Evolutionary conservation across 2,797 vertebrate genomes (phyloP).

Genomic region (Cynodonichthys magdalenae): DNA sequence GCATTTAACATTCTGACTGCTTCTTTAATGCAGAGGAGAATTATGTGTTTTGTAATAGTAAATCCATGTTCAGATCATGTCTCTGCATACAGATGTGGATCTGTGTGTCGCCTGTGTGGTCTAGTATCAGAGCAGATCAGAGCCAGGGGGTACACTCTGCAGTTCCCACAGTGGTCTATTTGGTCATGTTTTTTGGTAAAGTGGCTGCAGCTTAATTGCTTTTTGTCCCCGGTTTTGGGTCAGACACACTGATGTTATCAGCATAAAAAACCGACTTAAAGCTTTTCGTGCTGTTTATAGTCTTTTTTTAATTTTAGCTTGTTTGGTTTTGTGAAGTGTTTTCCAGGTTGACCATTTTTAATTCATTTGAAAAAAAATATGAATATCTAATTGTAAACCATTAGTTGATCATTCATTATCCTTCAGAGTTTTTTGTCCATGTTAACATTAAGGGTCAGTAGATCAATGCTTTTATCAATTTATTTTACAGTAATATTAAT

Average conservation of each 20-base stretch:
- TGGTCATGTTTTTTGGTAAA: conserved; percentile 40
- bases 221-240: background rate
- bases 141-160: conserved; percentile 20
- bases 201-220: conserved; percentile 13
- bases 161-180: conserved; percentile 43
- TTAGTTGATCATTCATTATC: background rate
- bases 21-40: conserved; percentile 19
- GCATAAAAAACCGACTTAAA: background rate
- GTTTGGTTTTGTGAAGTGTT: background rate
- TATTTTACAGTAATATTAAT: background rate
- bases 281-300: background rate
- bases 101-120: conserved; percentile 21
- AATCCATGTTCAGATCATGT: conserved; percentile 17
- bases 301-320: background rate
- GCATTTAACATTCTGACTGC: conserved; percentile 10
- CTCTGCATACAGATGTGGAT: conserved; percentile 23
- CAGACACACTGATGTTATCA: background rate
- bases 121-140: conserved; percentile 30
- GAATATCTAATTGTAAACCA: background rate
- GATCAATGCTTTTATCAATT: background rate
- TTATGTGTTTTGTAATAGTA: conserved; percentile 26
- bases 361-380: background rate
- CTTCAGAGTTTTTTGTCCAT: background rate
- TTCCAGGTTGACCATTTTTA: background rate
- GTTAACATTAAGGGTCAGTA: background rate